Base-by-base conservation (phyloP, 2,113 vertebrate species). In the Rhinolophus sinicus region DNA sequence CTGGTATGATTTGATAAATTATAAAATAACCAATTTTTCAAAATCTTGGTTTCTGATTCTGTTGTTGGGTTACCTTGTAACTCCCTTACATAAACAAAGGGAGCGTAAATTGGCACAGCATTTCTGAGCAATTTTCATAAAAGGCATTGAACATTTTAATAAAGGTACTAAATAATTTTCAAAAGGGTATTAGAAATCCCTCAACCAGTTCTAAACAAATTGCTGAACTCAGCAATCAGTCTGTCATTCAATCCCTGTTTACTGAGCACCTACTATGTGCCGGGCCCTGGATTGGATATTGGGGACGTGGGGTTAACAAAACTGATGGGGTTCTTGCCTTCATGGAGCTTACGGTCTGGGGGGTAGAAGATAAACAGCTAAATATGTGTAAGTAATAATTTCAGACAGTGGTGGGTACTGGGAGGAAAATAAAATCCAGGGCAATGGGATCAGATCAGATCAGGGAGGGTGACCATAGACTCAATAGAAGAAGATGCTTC, bases 251-350 rank as follows among this genome's bases (percentile, higher is more conserved):
- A 1, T 22, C 22, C 1, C 3, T 11, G 22, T 80, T 50, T 3
- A 9, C 90, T 77, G 82, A 12, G 28, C 6, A 22, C 65, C 70
- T 44, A 2, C 81, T 30, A 3, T 0, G 47, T 54, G 47, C 21
- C 0, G 0, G 44, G 21, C 3, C 0, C n/a, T 2, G 19, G 8
- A 44, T 24, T 75, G 21, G 26, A 3, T 28, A 7, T 24, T 2
- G 4, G 64, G 62, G 47, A 11, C 0, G 1, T 1, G 4, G 26
- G 56, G 35, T 73, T 4, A 44, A 6, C 62, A 38, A 56, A 9
- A 15, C 30, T 0, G 44, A 7, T 1, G 80, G 13, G 1, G 6
- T 13, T 72, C 56, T 67, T 6, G 28, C 15, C 58, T 58, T 60
- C 26, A 1, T 0, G 9, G 22, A 24, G 60, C 33, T 58, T 6